These are phyloP conservation scores for Dascyllus trimaculatus DNA, from an alignment of 2,113 vertebrate species.

Conservation along the genomic window DNA sequence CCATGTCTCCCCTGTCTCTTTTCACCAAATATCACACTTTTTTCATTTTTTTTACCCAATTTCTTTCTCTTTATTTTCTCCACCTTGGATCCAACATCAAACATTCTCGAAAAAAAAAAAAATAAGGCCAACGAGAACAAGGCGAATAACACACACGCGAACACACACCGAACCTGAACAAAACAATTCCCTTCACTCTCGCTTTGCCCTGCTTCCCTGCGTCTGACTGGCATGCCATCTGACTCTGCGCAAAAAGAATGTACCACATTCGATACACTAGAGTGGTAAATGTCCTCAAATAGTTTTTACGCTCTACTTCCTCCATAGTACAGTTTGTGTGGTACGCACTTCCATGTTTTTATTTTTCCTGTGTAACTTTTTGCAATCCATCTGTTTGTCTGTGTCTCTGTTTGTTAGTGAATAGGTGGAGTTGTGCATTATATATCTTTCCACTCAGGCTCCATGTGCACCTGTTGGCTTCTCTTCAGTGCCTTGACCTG, in stretches of 20 bases:
- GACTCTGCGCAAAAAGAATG: conserved; percentile 59
- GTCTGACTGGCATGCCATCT: conserved; percentile 64
- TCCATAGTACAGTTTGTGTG: conserved; percentile 12
- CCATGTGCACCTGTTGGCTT: conserved; percentile 51
- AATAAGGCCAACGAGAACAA: conserved; percentile 71
- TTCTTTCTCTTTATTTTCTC: conserved; percentile 42
- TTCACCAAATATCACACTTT: conserved; percentile 15
- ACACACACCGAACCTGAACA: conserved; percentile 34
- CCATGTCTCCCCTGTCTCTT: neutral
- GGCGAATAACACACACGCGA: conserved; percentile 37
- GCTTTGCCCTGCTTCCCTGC: conserved; percentile 62
- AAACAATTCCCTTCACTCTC: conserved; percentile 62
- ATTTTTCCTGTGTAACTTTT: neutral
- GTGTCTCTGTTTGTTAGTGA: neutral
- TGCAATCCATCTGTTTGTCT: conserved; percentile 6
- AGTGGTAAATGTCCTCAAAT: conserved; percentile 41
- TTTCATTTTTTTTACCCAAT: conserved; percentile 48
- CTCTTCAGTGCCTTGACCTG: conserved; percentile 48
- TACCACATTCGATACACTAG: conserved; percentile 33
- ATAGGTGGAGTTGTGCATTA: neutral
- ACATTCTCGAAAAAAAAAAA: conserved; percentile 65
- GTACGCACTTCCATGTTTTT: neutral
- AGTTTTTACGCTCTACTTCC: conserved; percentile 33
- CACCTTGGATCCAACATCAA: conserved; percentile 77
- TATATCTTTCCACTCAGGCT: conserved; percentile 25